Conservation (phyloP, 2,888 invertebrate species). For the Aproaerema taeniolella region DNA sequence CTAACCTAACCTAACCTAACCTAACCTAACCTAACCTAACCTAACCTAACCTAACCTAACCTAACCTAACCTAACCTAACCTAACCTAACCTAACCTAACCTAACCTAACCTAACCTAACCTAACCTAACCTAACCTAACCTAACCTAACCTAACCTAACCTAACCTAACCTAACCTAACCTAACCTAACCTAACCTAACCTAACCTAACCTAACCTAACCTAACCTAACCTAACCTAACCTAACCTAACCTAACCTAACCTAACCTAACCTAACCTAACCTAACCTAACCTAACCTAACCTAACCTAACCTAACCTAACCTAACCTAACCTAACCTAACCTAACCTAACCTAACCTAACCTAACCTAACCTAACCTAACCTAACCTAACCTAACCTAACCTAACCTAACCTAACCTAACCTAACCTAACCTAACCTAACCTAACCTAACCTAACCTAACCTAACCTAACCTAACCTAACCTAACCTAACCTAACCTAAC, state of each 20-base stretch:
- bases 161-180: conserved; percentile 16
- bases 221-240: conserved; percentile 14
- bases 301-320: conserved; percentile 13
- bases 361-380: conserved; percentile 13
- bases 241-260: conserved; percentile 14
- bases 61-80: conserved; percentile 19
- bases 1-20: conserved; percentile 21
- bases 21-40: conserved; percentile 17
- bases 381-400: conserved; percentile 13
- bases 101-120: conserved; percentile 20
- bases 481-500: conserved; percentile 21
- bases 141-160: conserved; percentile 16
- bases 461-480: conserved; percentile 20
- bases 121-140: conserved; percentile 21
- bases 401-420: conserved; percentile 13
- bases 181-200: conserved; percentile 14
- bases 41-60: conserved; percentile 20
- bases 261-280: conserved; percentile 14
- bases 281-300: conserved; percentile 14
- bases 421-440: conserved; percentile 22
- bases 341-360: conserved; percentile 13
- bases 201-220: conserved; percentile 15
- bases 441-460: conserved; percentile 22
- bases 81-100: conserved; percentile 21
- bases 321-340: conserved; percentile 13